phyloP scores from a whole-genome alignment of 2,113 vertebrate genomes.

The Melanerpes aurifrons region DNA sequence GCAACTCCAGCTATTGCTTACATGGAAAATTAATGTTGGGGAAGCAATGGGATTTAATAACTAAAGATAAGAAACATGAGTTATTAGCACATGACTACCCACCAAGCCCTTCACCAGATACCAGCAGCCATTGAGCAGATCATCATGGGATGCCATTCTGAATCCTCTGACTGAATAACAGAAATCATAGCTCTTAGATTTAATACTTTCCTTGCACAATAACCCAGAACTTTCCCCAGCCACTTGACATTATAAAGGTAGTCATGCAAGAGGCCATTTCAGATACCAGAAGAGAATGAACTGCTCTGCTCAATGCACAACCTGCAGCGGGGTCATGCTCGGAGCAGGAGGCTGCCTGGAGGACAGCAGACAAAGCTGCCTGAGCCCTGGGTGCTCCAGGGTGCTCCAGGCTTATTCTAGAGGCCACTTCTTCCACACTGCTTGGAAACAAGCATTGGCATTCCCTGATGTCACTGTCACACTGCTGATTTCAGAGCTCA shows the following conservation, averaged over 20 bases:
- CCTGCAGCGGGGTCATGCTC: background rate
- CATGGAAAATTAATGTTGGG: slow-evolving; percentile 59
- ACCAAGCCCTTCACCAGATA: slow-evolving; percentile 33
- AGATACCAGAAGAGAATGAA: background rate
- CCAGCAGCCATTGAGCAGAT: slow-evolving; percentile 13
- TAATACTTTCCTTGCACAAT: slow-evolving; percentile 19
- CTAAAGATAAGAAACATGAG: slow-evolving; percentile 44
- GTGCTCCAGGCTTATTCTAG: background rate
- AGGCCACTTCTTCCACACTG: background rate
- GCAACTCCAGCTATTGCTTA: slow-evolving; percentile 58
- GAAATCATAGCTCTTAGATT: slow-evolving; percentile 17
- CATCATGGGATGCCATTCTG: slow-evolving; percentile 27
- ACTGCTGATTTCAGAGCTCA: background rate
- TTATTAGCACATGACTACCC: slow-evolving; percentile 21
- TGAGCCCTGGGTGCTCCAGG: background rate
- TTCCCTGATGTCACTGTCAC: background rate
- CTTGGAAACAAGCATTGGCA: background rate
- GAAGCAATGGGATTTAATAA: slow-evolving; percentile 50
- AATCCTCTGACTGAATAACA: slow-evolving; percentile 26
- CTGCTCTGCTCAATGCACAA: background rate
- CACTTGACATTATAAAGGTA: slow-evolving; percentile 33
- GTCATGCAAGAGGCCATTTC: background rate
- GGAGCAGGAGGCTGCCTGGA: background rate
- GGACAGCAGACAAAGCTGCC: background rate
- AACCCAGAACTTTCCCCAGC: slow-evolving; percentile 17